A percentile compares a stretch with the other conserved stretches of the same genome.
Conservation (phyloP, 2,113 vertebrate genomes). For the Mesoclemmys tuberculata region DNA sequence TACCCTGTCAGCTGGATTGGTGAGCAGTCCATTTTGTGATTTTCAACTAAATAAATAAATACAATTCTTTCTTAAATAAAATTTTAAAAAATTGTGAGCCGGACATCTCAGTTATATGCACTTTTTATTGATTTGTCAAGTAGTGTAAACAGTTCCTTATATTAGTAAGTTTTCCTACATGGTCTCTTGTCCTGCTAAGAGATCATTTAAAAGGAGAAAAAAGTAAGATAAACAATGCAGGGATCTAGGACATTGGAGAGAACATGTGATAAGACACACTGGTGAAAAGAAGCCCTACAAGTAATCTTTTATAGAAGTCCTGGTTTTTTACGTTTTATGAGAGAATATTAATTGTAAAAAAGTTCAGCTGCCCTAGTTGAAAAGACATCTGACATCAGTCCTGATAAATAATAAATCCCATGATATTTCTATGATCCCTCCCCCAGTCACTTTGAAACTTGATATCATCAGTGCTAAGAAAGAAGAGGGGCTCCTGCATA, state of each 20-base stretch:
- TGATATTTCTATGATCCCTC: background rate
- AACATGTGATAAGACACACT: background rate
- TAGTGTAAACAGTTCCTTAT: background rate
- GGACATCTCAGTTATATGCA: background rate
- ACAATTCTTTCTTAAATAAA: background rate
- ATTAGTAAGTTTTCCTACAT: background rate
- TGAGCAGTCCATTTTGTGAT: background rate
- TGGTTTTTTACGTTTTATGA: background rate
- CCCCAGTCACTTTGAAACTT: rapidly evolving
- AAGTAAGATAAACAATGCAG: background rate
- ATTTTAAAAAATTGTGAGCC: background rate
- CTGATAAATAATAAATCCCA: rapidly evolving
- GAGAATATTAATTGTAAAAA: background rate
- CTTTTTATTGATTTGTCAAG: rapidly evolving
- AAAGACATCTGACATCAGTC: background rate
- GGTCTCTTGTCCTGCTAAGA: background rate
- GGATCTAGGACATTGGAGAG: background rate
- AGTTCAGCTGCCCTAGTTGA: background rate
- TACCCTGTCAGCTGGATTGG: background rate
- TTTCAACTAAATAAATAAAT: background rate
- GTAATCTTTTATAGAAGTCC: background rate
- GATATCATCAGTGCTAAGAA: background rate
- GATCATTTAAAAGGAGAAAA: background rate
- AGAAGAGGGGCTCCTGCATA: background rate
- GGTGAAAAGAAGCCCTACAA: background rate